A percentile compares a stretch with the other conserved stretches of the same genome.
Evolutionary conservation across 92 coral and sea anemone genomes (phyloP).

Genomic region (Zoanthus solanderi): DNA sequence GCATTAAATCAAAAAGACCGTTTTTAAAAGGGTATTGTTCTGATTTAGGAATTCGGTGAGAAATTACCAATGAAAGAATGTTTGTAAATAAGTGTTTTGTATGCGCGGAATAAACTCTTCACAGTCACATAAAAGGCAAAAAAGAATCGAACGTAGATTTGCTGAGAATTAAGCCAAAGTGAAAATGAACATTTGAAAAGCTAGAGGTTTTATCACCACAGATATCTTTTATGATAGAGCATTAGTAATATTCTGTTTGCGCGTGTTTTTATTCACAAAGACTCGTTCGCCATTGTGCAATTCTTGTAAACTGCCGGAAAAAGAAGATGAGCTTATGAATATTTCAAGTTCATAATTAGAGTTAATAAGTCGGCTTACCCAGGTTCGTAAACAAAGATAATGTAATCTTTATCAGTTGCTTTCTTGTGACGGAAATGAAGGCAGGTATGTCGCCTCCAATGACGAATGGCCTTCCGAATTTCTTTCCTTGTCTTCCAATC

Average conservation of each 20-base stretch:
- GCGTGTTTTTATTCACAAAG: constrained; percentile 42
- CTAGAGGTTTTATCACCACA: constrained; percentile 27
- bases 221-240: constrained; percentile 12
- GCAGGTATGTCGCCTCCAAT: constrained; percentile 94
- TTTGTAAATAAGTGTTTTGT: constrained; percentile 45
- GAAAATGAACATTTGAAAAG: constrained; percentile 33
- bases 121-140: constrained; percentile 24
- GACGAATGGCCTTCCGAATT: constrained; percentile 88
- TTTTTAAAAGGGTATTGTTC: neutral
- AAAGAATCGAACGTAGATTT: constrained; percentile 26
- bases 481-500: constrained; percentile 78
- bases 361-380: constrained; percentile 81
- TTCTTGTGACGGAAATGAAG: constrained; percentile 90
- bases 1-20: neutral
- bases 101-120: constrained; percentile 42
- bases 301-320: constrained; percentile 42
- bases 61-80: constrained; percentile 33
- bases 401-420: constrained; percentile 85
- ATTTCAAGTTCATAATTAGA: constrained; percentile 31
- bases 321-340: constrained; percentile 49
- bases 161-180: constrained; percentile 35
- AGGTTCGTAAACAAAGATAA: constrained; percentile 89
- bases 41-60: constrained; percentile 10
- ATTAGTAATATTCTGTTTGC: constrained; percentile 40
- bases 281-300: constrained; percentile 44